Conservation (phyloP, 2,888 invertebrate species). For the Hypsopygia costalis region DNA sequence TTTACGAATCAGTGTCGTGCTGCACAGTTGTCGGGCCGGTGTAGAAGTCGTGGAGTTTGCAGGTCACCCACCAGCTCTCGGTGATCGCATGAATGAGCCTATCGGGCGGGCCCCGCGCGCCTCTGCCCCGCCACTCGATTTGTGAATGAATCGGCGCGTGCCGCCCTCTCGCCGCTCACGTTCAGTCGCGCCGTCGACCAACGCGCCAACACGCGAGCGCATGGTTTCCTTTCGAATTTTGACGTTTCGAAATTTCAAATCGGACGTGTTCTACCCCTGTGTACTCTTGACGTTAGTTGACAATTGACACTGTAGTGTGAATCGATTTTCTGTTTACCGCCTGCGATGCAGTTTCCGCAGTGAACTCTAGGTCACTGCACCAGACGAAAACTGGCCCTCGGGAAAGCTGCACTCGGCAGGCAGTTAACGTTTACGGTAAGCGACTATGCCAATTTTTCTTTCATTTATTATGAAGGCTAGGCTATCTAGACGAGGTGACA, state of each 20-base stretch:
- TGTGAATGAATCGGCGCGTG: conserved; percentile 79
- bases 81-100: conserved; percentile 65
- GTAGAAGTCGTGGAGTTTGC: conserved; percentile 12
- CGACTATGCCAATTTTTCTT: conserved; percentile 51
- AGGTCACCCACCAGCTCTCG: conserved; percentile 27
- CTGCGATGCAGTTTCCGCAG: conserved; percentile 37
- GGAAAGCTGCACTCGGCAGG: conserved; percentile 54
- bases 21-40: conserved; percentile 16
- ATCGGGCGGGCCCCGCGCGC: conserved; percentile 44
- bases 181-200: conserved; percentile 69
- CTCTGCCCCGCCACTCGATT: conserved; percentile 61
- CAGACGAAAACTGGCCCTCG: conserved; percentile 39
- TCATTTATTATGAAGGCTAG: conserved; percentile 40
- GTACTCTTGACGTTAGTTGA: conserved; percentile 28
- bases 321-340: conserved; percentile 12
- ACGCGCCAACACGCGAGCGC: conserved; percentile 68
- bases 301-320: conserved; percentile 39
- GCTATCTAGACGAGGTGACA: conserved; percentile 53
- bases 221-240: conserved; percentile 43
- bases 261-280: conserved; percentile 51
- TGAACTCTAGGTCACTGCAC: conserved; percentile 29
- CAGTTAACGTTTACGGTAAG: conserved; percentile 64
- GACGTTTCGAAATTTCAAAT: conserved; percentile 61
- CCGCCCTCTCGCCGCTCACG: conserved; percentile 55
- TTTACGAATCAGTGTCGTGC: conserved; percentile 26